Base-by-base conservation (phyloP, 1,140 invertebrate species). In the Acromyrmex heyeri region DNA sequence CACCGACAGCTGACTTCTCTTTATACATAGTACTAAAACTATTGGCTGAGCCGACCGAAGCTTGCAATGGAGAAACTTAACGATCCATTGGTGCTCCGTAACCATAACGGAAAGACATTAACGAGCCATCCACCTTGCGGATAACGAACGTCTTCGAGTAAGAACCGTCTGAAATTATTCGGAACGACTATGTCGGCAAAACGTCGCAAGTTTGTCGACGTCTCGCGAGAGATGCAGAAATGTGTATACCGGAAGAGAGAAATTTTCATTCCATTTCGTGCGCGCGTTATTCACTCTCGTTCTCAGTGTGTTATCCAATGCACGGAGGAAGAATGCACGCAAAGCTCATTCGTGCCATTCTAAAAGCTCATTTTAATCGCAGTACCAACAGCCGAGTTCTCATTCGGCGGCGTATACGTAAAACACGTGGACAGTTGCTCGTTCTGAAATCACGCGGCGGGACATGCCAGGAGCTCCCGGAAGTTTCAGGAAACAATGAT, bases 401-500 rank as follows among this genome's bases (percentile, higher is more conserved):
- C 76, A 27, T 55, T 65, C 16, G 10, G 53, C 6, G 38, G 6
- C 59, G 18, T 3, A n/a, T 69, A 64, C 6, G 62, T 57, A 2
- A 70, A 70, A 57, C 79, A 73, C 79, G 55, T 75, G 69, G 55
- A 83, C 38, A 24, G 61, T n/a, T n/a, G 55, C 24, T 48, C 57
- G 79, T 61, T 75, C 69, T 75, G 79, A 75, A 83, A 83, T 83
- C 69, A 75, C 24, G 69, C 79, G 79, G 79, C 67, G 62, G 79
- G 69, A 83, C 69, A 38, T 83, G 79, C 79, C 79, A 48, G 79
- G 38, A 61, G 69, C 57, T 62, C 14, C 67, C 67, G 79, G 55
- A 83, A 83, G 79, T 61, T 83, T 75, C 79, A 18, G 38, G 69
- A 10, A 83, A 75, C 69, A 75, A 83, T 83, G 79, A 83, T 75